phyloP scores from a whole-genome alignment of 2,797 vertebrate species.

The Echeneis naucrates region DNA sequence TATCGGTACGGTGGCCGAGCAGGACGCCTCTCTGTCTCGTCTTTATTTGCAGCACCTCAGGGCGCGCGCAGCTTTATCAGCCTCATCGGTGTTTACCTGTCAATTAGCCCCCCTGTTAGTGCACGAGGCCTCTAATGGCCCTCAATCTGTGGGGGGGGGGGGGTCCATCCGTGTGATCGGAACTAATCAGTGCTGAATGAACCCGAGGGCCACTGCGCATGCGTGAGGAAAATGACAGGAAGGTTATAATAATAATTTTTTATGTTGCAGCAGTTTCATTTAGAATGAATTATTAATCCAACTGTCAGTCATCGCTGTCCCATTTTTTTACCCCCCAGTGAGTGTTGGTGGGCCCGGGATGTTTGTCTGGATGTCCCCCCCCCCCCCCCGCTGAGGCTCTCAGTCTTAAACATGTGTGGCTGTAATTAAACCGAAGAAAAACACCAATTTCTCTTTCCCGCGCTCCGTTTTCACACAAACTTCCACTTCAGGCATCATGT shows the following conservation, averaged over 20 bases:
- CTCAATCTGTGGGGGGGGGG: constrained; percentile 46
- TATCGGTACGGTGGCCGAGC: not conserved
- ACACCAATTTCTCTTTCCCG: constrained; percentile 52
- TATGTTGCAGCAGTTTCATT: not conserved
- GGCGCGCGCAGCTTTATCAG: constrained; percentile 64
- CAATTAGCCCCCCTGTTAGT: constrained; percentile 76
- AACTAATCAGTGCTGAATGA: not conserved
- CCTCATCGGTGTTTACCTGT: constrained; percentile 68
- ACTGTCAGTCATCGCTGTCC: not conserved
- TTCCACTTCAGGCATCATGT: constrained; percentile 10
- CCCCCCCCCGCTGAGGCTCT: too few relatives aligned
- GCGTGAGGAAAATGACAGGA: not conserved
- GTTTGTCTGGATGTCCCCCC: too few relatives aligned
- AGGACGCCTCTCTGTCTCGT: constrained; percentile 76
- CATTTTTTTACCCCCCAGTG: not conserved
- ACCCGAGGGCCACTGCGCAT: fast-evolving
- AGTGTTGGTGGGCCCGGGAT: constrained; percentile 17
- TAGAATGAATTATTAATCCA: not conserved
- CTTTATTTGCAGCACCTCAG: constrained; percentile 67
- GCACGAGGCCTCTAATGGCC: constrained; percentile 1
- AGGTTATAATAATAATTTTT: not conserved
- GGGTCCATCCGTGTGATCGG: too few relatives aligned
- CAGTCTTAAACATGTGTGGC: constrained; percentile 32
- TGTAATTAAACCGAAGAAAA: constrained; percentile 67
- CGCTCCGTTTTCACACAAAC: constrained; percentile 26